Conservation (phyloP, 2,888 invertebrate genomes). For the Andrena flavipes region DNA sequence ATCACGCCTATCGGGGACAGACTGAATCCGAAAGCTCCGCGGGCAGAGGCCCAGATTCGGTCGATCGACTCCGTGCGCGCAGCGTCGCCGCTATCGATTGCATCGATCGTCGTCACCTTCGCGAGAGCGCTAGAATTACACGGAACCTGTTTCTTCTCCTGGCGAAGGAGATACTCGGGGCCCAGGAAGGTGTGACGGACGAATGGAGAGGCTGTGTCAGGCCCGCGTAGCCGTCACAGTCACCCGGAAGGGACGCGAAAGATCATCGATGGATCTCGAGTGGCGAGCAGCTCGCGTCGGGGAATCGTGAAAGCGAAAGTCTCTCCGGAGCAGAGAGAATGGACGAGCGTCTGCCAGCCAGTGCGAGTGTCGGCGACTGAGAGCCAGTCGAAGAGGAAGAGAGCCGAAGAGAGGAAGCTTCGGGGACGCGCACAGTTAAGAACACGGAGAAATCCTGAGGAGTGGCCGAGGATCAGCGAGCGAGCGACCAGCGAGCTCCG, state of each 20-base stretch:
- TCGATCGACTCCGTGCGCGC: slow-evolving; percentile 18
- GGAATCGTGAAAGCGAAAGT: slow-evolving; percentile 69
- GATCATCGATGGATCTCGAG: slow-evolving; percentile 43
- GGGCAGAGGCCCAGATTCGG: slow-evolving; percentile 11
- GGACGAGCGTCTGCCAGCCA: slow-evolving; percentile 27
- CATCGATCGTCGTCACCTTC: slow-evolving; percentile 42
- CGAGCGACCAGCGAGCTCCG: neutral
- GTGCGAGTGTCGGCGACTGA: slow-evolving; percentile 42
- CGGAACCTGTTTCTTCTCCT: slow-evolving; percentile 1
- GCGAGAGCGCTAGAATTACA: slow-evolving; percentile 32
- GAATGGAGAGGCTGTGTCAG: neutral
- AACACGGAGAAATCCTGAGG: slow-evolving; percentile 47
- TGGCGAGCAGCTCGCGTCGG: slow-evolving; percentile 19
- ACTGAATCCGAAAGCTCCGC: neutral
- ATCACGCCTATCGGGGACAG: neutral
- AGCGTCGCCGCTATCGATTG: slow-evolving; percentile 36
- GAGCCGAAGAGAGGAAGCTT: slow-evolving; percentile 59
- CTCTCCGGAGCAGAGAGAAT: slow-evolving; percentile 44
- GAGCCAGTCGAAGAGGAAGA: slow-evolving; percentile 45
- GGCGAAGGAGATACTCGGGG: slow-evolving; percentile 29
- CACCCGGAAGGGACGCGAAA: slow-evolving; percentile 41
- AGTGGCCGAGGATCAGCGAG: slow-evolving; percentile 2
- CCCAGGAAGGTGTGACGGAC: slow-evolving; percentile 31
- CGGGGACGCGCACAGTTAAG: neutral
- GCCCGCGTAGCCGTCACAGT: slow-evolving; percentile 4